Evolutionary conservation across 1,140 invertebrate species (phyloP), one percentile per base, ranked within the genome.

Genomic region (Drosophila guanche): DNA sequence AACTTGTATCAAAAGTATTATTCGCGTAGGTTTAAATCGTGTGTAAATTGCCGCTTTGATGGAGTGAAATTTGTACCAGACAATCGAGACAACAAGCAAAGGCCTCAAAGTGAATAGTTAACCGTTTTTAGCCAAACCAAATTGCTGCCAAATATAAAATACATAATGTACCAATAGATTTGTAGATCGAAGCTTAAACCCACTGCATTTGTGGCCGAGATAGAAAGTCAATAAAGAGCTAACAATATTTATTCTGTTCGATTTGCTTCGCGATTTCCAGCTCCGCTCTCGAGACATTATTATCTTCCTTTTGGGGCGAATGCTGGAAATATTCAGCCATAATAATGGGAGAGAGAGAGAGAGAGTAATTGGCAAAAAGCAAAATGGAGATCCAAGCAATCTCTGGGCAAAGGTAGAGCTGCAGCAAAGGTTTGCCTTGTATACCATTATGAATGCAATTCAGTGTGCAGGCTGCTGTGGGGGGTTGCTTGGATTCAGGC

Each of bases 391-490:
- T n/a, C 41, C 5, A n/a, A 50, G 10, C 3, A 37, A 12, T 10
- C 8, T 33, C 29, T 33, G 29, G 33, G 10, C 1, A 4, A 0
- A 12, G 25, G 25, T 5, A 27, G 25, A 76, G 70, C 55, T 68
- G 56, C 54, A 60, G 54, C 25, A 77, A 83, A 67, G 73, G 63
- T 88, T 86, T 81, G 73, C 54, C 50, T 81, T 81, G 37, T 69
- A 52, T 63, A 72, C 66, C 74, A 85, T 76, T 80, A 80, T 69
- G 55, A 76, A 86, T 79, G 76, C 71, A 85, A 57, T 72, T 79
- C 25, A 25, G 16, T n/a, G 37, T 33, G 23, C 37, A 43, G 45
- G 20, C 27, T 20, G 48, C 7, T 23, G 29, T 20, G 16, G 1
- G 7, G 3, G 7, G 8, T 29, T 29, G 7, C 7, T 7, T 37